Percentiles rank a stretch among this genome's conserved stretches.
phyloP scores from a whole-genome alignment of 2,888 invertebrate genomes.

The Leptinotarsa peninsularis region DNA sequence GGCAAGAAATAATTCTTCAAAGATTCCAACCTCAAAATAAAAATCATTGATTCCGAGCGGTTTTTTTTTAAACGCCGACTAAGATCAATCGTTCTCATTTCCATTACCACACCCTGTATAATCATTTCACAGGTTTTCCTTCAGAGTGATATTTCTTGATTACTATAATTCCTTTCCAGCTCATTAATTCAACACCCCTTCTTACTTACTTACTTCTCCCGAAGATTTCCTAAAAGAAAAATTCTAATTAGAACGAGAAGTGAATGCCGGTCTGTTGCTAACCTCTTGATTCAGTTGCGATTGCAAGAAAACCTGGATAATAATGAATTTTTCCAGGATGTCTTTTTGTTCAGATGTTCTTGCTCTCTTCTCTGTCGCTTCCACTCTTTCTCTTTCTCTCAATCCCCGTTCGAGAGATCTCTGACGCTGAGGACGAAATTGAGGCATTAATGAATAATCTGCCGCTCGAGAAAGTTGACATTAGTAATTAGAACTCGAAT shows the following conservation, averaged over 20 bases:
- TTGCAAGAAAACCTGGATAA: constrained; percentile 43
- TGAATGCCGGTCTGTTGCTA: constrained; percentile 43
- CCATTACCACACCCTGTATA: neutral
- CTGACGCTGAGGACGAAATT: constrained; percentile 26
- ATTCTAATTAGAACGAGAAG: constrained; percentile 41
- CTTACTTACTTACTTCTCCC: neutral
- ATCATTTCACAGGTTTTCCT: neutral
- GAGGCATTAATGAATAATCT: constrained; percentile 33
- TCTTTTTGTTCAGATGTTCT: constrained; percentile 42
- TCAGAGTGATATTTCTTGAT: neutral
- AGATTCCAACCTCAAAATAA: no score
- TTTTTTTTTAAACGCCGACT: no score
- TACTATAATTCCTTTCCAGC: neutral
- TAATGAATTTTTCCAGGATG: constrained; percentile 45
- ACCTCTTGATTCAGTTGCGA: constrained; percentile 46
- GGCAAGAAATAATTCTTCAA: no score
- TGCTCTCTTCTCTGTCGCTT: constrained; percentile 24
- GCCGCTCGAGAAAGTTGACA: neutral
- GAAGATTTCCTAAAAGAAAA: constrained; percentile 13
- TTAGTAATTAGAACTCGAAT: constrained; percentile 1
- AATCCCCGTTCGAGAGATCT: constrained; percentile 15
- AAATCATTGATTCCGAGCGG: no score
- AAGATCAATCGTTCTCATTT: no score
- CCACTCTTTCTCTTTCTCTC: neutral
- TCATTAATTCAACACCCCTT: neutral